A percentile compares a stretch with the other conserved stretches of the same genome.
Conservation (phyloP, 2,797 vertebrate genomes). For the Basileuterus tristriatus region DNA sequence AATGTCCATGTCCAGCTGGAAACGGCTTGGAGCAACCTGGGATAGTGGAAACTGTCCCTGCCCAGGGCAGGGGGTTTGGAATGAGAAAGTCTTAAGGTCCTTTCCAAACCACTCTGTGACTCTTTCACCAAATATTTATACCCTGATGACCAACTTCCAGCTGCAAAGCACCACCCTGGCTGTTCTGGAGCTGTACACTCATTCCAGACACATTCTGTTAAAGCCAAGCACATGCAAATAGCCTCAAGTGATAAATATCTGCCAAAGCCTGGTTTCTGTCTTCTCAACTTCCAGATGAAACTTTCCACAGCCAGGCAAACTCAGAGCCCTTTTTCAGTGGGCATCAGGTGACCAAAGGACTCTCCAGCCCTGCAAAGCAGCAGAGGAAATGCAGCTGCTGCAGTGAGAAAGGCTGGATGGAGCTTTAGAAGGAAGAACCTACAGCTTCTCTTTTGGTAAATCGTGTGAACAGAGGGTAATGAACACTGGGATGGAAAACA, state of each 20-base stretch:
- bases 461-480: accelerated
- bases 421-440: accelerated
- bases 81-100: neutral
- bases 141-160: accelerated
- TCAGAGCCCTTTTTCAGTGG: neutral
- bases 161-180: neutral
- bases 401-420: no score
- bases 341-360: neutral
- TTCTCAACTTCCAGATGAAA: neutral
- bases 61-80: neutral
- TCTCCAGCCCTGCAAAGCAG: neutral
- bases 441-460: neutral
- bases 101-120: neutral
- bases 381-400: neutral
- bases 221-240: neutral
- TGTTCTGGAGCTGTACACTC: neutral
- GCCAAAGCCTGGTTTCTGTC: neutral
- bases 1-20: neutral
- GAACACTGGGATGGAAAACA: accelerated
- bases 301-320: neutral
- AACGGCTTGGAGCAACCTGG: neutral
- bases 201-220: neutral
- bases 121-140: accelerated
- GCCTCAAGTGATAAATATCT: neutral
- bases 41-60: neutral